Percentiles rank a stretch among this genome's conserved stretches.
These are phyloP conservation scores for Tinamus guttatus DNA, from an alignment of 2,113 vertebrate species.

Conservation along the genomic window DNA sequence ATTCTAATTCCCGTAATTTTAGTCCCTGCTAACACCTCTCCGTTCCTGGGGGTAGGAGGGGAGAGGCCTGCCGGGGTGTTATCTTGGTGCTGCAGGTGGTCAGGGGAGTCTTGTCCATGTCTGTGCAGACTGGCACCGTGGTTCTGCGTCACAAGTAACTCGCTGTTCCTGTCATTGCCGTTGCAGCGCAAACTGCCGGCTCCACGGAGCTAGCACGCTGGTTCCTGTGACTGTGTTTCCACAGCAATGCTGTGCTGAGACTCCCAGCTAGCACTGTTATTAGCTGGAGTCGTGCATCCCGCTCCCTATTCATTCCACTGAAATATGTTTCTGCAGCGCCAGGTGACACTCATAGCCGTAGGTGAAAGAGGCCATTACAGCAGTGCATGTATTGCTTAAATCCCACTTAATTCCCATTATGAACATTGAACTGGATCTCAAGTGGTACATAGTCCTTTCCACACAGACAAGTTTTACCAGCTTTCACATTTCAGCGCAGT, in stretches of 20 bases:
- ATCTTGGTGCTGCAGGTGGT: neutral
- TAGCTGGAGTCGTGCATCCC: neutral
- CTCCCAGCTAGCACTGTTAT: neutral
- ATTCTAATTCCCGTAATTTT: neutral
- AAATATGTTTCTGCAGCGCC: neutral
- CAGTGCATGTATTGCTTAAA: neutral
- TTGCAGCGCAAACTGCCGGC: neutral
- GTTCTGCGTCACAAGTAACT: neutral
- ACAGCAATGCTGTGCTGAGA: accelerated
- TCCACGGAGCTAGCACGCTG: accelerated
- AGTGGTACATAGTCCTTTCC: neutral
- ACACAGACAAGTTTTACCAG: neutral
- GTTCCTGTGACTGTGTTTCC: neutral
- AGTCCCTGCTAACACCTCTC: neutral
- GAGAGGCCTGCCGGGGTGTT: neutral
- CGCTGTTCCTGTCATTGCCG: neutral
- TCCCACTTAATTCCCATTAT: neutral
- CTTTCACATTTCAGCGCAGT: neutral
- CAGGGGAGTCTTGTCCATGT: neutral
- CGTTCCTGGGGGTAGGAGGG: neutral
- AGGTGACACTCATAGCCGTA: neutral
- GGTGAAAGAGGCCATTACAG: neutral
- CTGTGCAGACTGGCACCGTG: neutral
- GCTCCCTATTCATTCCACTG: neutral
- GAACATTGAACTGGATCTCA: neutral